Conservation (phyloP, 1,140 invertebrate species). For the Kradibia gibbosae region DNA sequence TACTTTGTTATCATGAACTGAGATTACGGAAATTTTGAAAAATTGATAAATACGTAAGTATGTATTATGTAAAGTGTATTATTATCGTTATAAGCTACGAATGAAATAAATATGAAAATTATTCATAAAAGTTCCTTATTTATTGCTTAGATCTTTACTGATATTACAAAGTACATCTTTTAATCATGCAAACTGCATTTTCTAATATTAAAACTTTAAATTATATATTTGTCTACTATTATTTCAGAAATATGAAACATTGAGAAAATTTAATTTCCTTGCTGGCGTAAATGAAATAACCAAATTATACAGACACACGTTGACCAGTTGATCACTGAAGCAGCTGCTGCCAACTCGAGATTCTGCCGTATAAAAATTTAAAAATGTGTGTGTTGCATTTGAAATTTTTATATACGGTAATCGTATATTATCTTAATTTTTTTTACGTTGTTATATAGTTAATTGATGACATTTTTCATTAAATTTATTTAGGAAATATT, state of each 20-base stretch:
- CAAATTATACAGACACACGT: constrained; percentile 3
- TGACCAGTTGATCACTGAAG: constrained; percentile 11
- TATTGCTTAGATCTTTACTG: neutral
- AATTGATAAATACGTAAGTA: neutral
- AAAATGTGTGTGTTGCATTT: neutral
- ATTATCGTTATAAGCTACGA: too few species aligned
- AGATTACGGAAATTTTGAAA: too few species aligned
- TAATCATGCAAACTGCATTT: neutral
- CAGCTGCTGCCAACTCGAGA: constrained; percentile 14
- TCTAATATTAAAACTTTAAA: neutral
- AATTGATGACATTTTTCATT: too few species aligned
- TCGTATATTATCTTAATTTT: neutral
- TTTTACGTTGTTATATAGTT: too few species aligned
- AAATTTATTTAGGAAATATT: too few species aligned
- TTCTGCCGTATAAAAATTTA: constrained; percentile 11
- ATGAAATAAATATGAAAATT: too few species aligned
- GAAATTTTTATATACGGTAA: neutral
- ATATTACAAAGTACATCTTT: neutral
- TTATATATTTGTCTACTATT: neutral
- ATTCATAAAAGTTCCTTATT: too few species aligned
- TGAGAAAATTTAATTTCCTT: neutral
- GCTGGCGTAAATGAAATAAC: constrained; percentile 9
- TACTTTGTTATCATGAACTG: too few species aligned
- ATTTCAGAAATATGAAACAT: neutral
- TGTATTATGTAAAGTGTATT: neutral